These are phyloP conservation scores for Pecten maximus DNA, from an alignment of 2,888 invertebrate species.

Conservation along the genomic window DNA sequence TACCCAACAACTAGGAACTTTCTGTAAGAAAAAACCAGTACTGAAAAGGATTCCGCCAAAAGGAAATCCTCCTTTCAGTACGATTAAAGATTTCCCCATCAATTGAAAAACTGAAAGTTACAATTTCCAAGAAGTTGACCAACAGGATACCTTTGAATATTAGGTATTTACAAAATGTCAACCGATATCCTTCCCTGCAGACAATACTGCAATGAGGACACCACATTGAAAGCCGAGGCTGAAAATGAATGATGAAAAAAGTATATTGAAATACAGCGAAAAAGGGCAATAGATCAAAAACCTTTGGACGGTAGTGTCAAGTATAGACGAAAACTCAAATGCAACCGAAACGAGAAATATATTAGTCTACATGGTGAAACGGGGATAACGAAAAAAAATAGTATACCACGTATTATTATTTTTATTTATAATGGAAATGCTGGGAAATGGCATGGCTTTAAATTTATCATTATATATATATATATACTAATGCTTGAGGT, in stretches of 20 bases:
- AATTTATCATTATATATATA: background rate
- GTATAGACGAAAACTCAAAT: background rate
- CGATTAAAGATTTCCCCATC: background rate
- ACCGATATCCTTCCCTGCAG: background rate
- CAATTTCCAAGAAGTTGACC: constrained; percentile 15
- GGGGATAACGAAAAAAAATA: background rate
- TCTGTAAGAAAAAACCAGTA: background rate
- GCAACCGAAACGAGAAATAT: background rate
- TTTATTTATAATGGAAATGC: background rate
- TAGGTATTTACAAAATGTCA: background rate
- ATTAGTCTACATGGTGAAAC: background rate
- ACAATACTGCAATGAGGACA: background rate
- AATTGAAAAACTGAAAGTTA: constrained; percentile 7
- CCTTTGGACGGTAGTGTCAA: constrained; percentile 8
- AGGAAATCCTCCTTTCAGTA: background rate
- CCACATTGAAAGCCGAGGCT: background rate
- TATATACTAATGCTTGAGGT: background rate
- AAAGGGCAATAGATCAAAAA: constrained; percentile 1
- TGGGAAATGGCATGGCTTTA: background rate
- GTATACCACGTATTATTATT: background rate
- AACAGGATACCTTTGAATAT: background rate
- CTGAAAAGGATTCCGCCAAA: background rate
- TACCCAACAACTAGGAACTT: constrained; percentile 36
- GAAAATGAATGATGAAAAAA: constrained; percentile 7
- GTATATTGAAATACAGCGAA: constrained; percentile 2